Percentiles rank a stretch among this genome's conserved stretches.
These are phyloP conservation scores for Excalfactoria chinensis DNA, from an alignment of 2,113 vertebrate species.

Conservation along the genomic window DNA sequence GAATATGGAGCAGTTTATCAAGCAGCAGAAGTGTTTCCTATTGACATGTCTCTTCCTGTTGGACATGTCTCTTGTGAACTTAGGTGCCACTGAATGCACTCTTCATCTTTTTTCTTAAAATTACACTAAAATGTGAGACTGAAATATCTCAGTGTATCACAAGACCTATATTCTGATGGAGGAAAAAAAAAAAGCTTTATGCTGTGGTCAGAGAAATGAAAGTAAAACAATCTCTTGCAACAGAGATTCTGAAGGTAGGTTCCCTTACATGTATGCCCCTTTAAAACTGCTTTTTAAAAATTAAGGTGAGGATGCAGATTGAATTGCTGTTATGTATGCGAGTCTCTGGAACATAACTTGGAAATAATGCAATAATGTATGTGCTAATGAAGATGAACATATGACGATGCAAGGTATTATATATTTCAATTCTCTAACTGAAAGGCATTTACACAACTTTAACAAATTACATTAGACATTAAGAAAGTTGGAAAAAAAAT, in stretches of 20 bases:
- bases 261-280: neutral
- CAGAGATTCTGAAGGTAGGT: neutral
- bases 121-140: neutral
- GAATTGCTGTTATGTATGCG: neutral
- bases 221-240: constrained; percentile 31
- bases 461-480: constrained; percentile 13
- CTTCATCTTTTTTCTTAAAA: neutral
- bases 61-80: neutral
- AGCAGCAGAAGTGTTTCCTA: neutral
- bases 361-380: neutral
- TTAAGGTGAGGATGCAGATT: constrained; percentile 10
- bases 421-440: neutral
- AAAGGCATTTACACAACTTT: neutral
- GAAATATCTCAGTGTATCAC: neutral
- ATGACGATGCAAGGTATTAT: neutral
- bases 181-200: neutral
- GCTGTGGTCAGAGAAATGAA: neutral
- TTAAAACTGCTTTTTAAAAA: constrained; percentile 45
- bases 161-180: neutral
- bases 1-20: neutral
- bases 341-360: constrained; percentile 18
- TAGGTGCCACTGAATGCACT: neutral
- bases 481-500: neutral
- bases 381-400: neutral
- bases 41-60: neutral